Evolutionary conservation across 64 coral and sea anemone species (phyloP).

Genomic region (Montipora efflorescens): DNA sequence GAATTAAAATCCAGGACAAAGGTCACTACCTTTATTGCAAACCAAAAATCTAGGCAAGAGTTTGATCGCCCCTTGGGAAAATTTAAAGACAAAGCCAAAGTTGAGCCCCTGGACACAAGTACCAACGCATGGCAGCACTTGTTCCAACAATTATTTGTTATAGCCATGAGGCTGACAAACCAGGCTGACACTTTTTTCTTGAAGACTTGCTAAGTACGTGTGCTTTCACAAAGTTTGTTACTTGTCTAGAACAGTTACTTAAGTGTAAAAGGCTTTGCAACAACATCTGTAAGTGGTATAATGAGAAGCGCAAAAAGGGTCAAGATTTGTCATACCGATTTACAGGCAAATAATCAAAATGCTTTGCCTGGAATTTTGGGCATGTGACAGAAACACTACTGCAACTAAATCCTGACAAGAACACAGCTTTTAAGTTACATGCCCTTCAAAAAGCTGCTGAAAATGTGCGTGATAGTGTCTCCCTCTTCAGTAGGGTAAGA

Average conservation of each 20-base stretch:
- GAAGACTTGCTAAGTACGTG: conserved; percentile 15
- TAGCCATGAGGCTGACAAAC: conserved; percentile 20
- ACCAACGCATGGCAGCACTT: conserved; percentile 46
- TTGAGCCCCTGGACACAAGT: conserved; percentile 21
- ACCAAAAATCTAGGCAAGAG: conserved; percentile 60
- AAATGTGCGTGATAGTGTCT: too few relatives aligned
- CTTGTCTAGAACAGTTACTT: conserved; percentile 37
- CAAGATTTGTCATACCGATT: background rate
- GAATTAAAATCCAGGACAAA: conserved; percentile 53
- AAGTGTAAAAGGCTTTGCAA: conserved; percentile 58
- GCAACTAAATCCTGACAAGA: too few relatives aligned
- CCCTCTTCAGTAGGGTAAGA: too few relatives aligned
- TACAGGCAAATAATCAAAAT: conserved; percentile 56
- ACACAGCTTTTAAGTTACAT: too few relatives aligned
- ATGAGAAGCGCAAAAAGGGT: conserved; percentile 33
- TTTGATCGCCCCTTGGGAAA: conserved; percentile 26
- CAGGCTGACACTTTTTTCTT: background rate
- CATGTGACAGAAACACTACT: conserved; percentile 17
- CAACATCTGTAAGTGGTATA: conserved; percentile 44
- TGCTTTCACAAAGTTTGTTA: conserved; percentile 41
- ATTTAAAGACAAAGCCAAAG: conserved; percentile 45
- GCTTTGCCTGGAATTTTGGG: conserved; percentile 1
- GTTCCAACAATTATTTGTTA: conserved; percentile 49
- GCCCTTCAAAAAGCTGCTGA: too few relatives aligned
- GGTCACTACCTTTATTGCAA: conserved; percentile 62